Base-by-base conservation (phyloP, 2,797 vertebrate genomes). In the Chaetodon trifasciatus region DNA sequence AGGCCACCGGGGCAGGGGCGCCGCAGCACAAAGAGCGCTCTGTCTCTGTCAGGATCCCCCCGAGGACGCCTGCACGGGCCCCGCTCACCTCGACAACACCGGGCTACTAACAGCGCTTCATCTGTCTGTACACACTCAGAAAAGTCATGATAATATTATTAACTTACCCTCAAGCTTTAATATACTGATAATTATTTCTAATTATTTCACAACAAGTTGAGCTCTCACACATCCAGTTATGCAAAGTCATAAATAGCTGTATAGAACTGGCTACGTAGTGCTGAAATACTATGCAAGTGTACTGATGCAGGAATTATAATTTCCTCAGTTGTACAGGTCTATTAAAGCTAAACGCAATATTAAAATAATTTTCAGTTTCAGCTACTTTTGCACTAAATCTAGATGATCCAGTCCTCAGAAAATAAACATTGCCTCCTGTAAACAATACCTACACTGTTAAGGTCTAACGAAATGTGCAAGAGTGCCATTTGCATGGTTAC, bases 1-100 rank as follows among this genome's bases (percentile, higher is more conserved):
- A 91, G 94, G 93, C 94, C 94, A 95, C 94, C 92, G 81, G 90
- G 89, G 92, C 91, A 87, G 93, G 94, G 89, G 91, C 87, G 66
- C 91, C 55, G 63, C 63, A 1, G 89, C 91, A 95, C 94, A 95
- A 95, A 94, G 93, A 92, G 80, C 1, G 71, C 91, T 94, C 93
- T 94, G 93, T 94, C 89, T 93, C 91, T 92, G 92, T 93, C 91
- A 87, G 84, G 88, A 91, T 84, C 88, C 90, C 91, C 93, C 75
- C 2, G 67, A 91, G 90, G 84, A 91, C 84, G 82, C 78, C 79
- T 80, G 88, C 91, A 90, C 70, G 58, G 91, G 84, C 91, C 90
- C 82, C 67, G 88, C 90, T 91, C 90, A 91, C 91, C 93, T 93
- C 78, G 44, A 91, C 90, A 92, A 93, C 93, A 90, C 86, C 87